phyloP scores from a whole-genome alignment of 2,888 invertebrate genomes.

The Orchestes rusci region DNA sequence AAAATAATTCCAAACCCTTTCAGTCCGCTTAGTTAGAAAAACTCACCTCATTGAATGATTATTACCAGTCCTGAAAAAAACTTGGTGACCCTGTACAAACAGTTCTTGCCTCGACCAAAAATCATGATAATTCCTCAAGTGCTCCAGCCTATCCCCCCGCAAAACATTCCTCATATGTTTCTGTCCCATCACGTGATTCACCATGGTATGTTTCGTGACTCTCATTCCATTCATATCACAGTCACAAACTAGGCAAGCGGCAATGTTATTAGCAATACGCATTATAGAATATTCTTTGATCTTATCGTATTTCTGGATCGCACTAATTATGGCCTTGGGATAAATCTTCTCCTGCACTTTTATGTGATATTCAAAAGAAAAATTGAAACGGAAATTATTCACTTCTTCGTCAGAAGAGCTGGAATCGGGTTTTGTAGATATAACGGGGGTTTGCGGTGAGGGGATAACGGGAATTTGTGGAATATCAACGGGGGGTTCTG shows the following conservation, averaged over 20 bases:
- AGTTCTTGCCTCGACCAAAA: slow-evolving; percentile 31
- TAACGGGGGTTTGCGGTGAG: too few species aligned
- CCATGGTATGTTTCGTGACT: slow-evolving; percentile 25
- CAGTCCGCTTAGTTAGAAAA: too few species aligned
- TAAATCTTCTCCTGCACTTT: slow-evolving; percentile 28
- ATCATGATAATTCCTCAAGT: slow-evolving; percentile 32
- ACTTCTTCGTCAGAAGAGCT: slow-evolving; percentile 13
- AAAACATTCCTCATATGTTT: slow-evolving; percentile 28
- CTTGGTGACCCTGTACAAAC: slow-evolving; percentile 34
- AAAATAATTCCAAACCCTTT: too few species aligned
- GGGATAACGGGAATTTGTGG: too few species aligned
- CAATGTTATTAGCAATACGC: slow-evolving; percentile 24
- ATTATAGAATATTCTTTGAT: slow-evolving; percentile 29
- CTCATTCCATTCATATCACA: slow-evolving; percentile 26
- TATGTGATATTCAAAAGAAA: slow-evolving; percentile 27
- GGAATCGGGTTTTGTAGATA: too few species aligned
- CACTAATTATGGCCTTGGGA: slow-evolving; percentile 27
- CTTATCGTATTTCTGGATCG: slow-evolving; percentile 28
- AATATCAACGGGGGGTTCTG: slow-evolving; percentile 1
- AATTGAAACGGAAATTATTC: slow-evolving; percentile 32
- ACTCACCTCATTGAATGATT: too few species aligned
- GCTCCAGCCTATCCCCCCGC: slow-evolving; percentile 9
- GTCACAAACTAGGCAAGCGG: slow-evolving; percentile 33
- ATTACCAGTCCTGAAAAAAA: slow-evolving; percentile 33
- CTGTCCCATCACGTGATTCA: slow-evolving; percentile 32